Base-by-base conservation (phyloP, 2,113 vertebrate genomes). In the Mystacornis crossleyi region DNA sequence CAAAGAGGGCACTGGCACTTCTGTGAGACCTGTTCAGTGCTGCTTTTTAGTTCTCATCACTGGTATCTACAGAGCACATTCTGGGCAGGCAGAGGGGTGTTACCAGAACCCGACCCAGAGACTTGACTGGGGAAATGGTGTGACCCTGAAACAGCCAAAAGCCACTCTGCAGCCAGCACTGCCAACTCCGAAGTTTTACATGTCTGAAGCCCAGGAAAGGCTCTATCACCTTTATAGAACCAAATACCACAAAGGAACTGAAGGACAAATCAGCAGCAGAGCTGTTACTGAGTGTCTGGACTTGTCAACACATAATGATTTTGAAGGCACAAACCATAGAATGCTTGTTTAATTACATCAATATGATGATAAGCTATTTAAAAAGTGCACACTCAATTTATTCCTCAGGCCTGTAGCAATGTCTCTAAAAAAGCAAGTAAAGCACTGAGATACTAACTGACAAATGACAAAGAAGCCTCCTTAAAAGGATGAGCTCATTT, bases 61-160 rank as follows among this genome's bases (percentile, higher is more conserved):
- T 57, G 18, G 45, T 64, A 42, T 19, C 51, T 60, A 42, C 38
- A 5, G 8, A 65, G 23, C 1, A 0, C 53, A 42, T 34, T 74
- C 36, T 34, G 62, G 47, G 34, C n/a, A 55, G n/a, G 26, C 12
- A 83, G 48, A 72, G 11, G 50, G 23, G 5, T 7, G 6, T 67
- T 38, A 50, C 4, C 16, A 51, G 38, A 64, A 58, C 43, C 12
- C 11, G 36, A 48, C 12, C 36, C 57, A 40, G 10, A 86, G 18
- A 47, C 12, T 66, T 8, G 10, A 9, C 16, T 29, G 25, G 11
- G 69, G 21, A 58, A 60, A 60, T 0, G 0, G 13, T 15, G 28
- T 12, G 36, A 58, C 26, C 23, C 48, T 38, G 23, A n/a, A 69
- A 36, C 17, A 85, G 31, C 45, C 26, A 36, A 61, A 50, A 89